phyloP scores from a whole-genome alignment of 2,888 invertebrate species.

The Choreutis nemorana region DNA sequence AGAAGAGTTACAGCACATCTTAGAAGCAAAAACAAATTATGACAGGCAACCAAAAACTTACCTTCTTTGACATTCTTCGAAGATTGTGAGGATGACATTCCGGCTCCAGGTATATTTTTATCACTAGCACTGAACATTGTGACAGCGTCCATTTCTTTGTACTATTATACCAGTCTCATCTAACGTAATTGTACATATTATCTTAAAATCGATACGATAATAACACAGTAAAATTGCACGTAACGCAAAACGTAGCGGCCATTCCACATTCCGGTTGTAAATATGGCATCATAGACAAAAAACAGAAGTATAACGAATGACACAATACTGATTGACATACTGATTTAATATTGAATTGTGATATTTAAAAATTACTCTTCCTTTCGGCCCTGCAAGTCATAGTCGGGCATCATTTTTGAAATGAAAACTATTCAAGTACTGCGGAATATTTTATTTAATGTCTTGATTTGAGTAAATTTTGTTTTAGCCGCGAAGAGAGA shows the following conservation, averaged over 20 bases:
- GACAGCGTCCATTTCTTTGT: constrained; percentile 29
- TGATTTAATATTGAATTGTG: too few relatives aligned
- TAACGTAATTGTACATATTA: constrained; percentile 60
- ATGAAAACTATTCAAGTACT: constrained; percentile 6
- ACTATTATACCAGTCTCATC: constrained; percentile 64
- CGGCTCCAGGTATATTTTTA: constrained; percentile 78
- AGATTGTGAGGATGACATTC: constrained; percentile 76
- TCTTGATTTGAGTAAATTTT: constrained; percentile 3
- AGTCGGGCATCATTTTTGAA: too few relatives aligned
- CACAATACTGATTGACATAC: too few relatives aligned
- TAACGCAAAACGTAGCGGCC: constrained; percentile 57
- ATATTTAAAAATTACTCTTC: too few relatives aligned
- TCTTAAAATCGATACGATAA: constrained; percentile 31
- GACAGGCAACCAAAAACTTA: constrained; percentile 57
- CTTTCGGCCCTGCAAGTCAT: too few relatives aligned
- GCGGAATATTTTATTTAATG: constrained; percentile 7
- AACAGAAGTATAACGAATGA: too few relatives aligned
- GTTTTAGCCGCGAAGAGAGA: too few relatives aligned
- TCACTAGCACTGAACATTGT: constrained; percentile 79
- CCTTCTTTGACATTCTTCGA: constrained; percentile 79
- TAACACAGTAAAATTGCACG: constrained; percentile 35
- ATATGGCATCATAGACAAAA: constrained; percentile 44
- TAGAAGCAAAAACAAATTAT: too few relatives aligned
- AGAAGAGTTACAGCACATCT: too few relatives aligned
- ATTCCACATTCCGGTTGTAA: constrained; percentile 66